Conservation (phyloP, 2,888 invertebrate genomes). For the Deilephila porcellus region DNA sequence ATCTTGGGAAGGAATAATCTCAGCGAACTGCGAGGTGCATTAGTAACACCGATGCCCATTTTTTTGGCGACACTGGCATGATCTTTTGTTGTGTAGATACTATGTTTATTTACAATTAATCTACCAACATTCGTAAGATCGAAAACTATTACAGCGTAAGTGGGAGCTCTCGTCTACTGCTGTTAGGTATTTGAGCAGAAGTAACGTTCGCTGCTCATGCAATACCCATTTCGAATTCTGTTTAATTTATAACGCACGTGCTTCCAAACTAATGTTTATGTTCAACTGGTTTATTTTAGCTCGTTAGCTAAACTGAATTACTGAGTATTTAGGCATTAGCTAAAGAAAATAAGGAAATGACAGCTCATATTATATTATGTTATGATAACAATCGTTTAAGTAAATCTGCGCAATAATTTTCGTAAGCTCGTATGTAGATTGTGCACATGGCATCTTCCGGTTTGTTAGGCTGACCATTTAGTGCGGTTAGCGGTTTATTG, state of each 20-base stretch:
- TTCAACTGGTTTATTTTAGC: neutral
- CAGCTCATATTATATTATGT: neutral
- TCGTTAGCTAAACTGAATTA: slow-evolving; percentile 8
- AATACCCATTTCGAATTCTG: slow-evolving; percentile 5
- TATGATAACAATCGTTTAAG: too few species aligned
- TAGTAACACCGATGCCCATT: too few species aligned
- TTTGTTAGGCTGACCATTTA: too few species aligned
- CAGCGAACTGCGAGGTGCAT: too few species aligned
- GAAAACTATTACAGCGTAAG: neutral
- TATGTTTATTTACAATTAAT: neutral
- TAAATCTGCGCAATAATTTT: too few species aligned
- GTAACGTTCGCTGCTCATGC: slow-evolving; percentile 17
- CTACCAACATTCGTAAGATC: neutral
- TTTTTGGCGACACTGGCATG: too few species aligned
- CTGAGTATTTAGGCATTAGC: slow-evolving; percentile 11
- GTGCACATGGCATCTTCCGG: too few species aligned
- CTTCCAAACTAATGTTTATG: slow-evolving; percentile 4
- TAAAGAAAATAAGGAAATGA: slow-evolving; percentile 9
- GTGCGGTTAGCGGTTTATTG: too few species aligned
- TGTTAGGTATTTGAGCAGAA: slow-evolving; percentile 1
- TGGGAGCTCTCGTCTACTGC: neutral
- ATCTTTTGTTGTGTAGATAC: too few species aligned
- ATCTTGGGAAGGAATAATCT: too few species aligned
- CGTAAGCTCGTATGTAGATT: too few species aligned
- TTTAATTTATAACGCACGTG: slow-evolving; percentile 17